These are phyloP conservation scores for Pentamera pediparva DNA, from an alignment of 53 echinoderm and acorn worm species.

Conservation along the genomic window DNA sequence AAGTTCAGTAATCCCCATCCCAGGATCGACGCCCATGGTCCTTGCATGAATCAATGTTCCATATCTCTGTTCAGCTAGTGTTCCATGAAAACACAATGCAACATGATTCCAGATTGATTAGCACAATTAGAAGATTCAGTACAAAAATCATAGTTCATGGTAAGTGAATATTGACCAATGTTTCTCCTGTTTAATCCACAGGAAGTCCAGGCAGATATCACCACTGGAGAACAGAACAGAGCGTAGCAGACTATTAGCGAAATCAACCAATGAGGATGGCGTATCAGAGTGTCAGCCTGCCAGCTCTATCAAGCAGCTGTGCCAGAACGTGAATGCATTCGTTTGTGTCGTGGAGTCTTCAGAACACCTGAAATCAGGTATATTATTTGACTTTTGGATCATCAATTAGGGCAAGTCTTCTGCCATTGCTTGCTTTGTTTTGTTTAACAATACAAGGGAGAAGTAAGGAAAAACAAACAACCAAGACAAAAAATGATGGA, in stretches of 20 bases:
- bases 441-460: too few relatives aligned
- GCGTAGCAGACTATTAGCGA: conserved; percentile 47
- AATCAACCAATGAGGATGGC: background rate
- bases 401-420: too few relatives aligned
- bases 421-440: too few relatives aligned
- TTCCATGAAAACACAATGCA: background rate
- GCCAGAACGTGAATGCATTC: conserved; percentile 74
- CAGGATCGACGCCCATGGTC: too few relatives aligned
- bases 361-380: conserved; percentile 31
- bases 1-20: too few relatives aligned
- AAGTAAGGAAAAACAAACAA: too few relatives aligned
- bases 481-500: too few relatives aligned
- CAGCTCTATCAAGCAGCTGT: conserved; percentile 62
- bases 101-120: too few relatives aligned
- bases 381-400: too few relatives aligned
- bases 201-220: conserved; percentile 43
- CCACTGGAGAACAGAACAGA: conserved; percentile 28
- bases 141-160: too few relatives aligned
- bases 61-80: background rate
- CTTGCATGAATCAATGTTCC: too few relatives aligned
- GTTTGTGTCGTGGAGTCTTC: conserved; percentile 86
- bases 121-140: too few relatives aligned
- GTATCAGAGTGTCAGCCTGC: conserved; percentile 52
- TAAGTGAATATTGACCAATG: background rate
- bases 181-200: background rate